These are phyloP conservation scores for Pemphigus obesinymphae DNA, from an alignment of 1,140 invertebrate species.

Conservation along the genomic window DNA sequence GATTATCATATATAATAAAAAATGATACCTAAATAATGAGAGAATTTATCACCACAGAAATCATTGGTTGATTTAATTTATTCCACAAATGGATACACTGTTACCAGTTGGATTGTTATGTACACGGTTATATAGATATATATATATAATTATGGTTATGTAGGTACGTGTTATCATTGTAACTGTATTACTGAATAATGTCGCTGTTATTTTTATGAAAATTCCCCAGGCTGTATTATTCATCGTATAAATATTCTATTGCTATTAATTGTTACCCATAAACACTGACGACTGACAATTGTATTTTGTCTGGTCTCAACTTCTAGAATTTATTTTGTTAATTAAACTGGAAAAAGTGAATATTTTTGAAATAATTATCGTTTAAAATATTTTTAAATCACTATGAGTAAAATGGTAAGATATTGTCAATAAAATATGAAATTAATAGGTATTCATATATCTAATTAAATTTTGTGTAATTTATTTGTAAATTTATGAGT, in stretches of 20 bases:
- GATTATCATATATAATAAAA: too few species aligned
- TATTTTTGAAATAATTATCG: neutral
- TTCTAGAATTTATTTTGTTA: too few species aligned
- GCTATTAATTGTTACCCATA: neutral
- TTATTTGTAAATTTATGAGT: neutral
- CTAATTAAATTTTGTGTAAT: neutral
- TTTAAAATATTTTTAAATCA: neutral
- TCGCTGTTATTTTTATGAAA: slow-evolving; percentile 11
- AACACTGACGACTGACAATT: too few species aligned
- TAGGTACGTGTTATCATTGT: slow-evolving; percentile 6
- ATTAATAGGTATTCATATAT: neutral
- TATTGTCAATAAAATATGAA: neutral
- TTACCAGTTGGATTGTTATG: neutral
- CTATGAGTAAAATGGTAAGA: slow-evolving; percentile 15
- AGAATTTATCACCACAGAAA: too few species aligned
- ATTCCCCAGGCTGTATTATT: neutral
- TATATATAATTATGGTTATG: too few species aligned
- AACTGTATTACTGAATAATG: neutral
- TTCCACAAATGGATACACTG: neutral
- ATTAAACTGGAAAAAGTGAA: too few species aligned
- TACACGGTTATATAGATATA: too few species aligned
- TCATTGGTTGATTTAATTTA: too few species aligned
- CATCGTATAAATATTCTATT: too few species aligned
- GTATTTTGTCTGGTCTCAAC: too few species aligned
- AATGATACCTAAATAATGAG: too few species aligned